These are phyloP conservation scores for Regulus satrapa DNA, from an alignment of 2,113 vertebrate species.

Conservation along the genomic window DNA sequence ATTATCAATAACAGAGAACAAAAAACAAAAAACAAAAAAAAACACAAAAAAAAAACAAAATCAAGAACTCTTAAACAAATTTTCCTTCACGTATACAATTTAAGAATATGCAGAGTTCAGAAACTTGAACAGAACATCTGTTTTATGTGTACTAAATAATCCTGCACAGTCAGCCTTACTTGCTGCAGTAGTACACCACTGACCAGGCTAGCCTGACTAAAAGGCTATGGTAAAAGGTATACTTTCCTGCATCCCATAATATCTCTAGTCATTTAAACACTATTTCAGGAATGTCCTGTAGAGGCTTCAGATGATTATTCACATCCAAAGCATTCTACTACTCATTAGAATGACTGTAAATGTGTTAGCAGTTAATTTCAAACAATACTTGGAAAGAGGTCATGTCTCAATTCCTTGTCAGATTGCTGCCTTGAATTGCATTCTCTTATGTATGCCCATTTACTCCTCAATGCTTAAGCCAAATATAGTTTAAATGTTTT, in stretches of 20 bases:
- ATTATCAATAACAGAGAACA: background rate
- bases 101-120: background rate
- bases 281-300: conserved; percentile 70
- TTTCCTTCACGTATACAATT: no score
- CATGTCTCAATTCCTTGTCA: background rate
- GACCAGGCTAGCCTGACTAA: background rate
- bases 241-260: conserved; percentile 12
- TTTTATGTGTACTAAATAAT: background rate
- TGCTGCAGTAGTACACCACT: background rate
- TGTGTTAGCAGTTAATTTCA: background rate
- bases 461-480: conserved; percentile 5
- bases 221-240: background rate
- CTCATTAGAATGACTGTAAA: background rate
- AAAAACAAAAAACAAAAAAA: background rate
- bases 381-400: background rate
- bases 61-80: no score
- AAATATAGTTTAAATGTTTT: conserved; percentile 30
- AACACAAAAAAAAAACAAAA: background rate
- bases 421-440: background rate
- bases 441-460: background rate
- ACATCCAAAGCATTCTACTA: conserved; percentile 24
- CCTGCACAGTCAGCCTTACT: background rate
- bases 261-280: conserved; percentile 64
- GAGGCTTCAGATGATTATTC: conserved; percentile 43
- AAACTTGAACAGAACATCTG: background rate